Conservation (phyloP, 2,113 vertebrate genomes). For the Gopherus flavomarginatus region DNA sequence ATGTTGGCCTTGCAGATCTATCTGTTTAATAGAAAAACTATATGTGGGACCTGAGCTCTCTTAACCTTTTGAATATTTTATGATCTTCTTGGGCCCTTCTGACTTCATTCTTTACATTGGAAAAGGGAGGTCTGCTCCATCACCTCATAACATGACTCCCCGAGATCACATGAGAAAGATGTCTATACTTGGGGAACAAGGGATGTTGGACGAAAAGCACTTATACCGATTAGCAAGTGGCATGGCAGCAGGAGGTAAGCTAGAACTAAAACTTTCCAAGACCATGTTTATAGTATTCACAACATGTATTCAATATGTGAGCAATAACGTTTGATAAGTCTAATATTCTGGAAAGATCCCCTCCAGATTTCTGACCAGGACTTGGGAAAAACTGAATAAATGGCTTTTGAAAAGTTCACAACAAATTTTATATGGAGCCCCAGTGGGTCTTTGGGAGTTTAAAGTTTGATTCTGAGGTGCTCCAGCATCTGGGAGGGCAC, state of each 20-base stretch:
- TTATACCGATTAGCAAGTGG: constrained; percentile 86
- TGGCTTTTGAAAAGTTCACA: not conserved
- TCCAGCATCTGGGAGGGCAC: not conserved
- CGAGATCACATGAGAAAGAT: constrained; percentile 89
- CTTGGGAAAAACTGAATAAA: not conserved
- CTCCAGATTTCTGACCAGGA: not conserved
- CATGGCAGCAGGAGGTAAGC: constrained; percentile 90
- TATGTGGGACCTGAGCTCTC: not conserved
- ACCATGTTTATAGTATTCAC: accelerated
- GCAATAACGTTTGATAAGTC: not conserved
- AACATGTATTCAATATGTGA: accelerated
- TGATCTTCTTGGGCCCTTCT: not conserved
- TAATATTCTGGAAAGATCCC: not conserved
- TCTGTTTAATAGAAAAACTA: not conserved
- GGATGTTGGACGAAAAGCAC: constrained; percentile 87
- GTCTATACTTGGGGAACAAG: constrained; percentile 85
- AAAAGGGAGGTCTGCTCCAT: not conserved
- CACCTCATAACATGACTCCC: constrained; percentile 84
- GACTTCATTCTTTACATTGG: not conserved
- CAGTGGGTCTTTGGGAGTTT: not conserved
- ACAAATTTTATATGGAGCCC: not conserved
- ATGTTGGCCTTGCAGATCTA: not conserved
- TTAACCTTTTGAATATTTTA: not conserved
- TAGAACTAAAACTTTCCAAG: not conserved
- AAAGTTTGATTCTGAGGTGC: not conserved